phyloP scores from a whole-genome alignment of 2,797 vertebrate genomes.

The Brachyrhaphis roseni region DNA sequence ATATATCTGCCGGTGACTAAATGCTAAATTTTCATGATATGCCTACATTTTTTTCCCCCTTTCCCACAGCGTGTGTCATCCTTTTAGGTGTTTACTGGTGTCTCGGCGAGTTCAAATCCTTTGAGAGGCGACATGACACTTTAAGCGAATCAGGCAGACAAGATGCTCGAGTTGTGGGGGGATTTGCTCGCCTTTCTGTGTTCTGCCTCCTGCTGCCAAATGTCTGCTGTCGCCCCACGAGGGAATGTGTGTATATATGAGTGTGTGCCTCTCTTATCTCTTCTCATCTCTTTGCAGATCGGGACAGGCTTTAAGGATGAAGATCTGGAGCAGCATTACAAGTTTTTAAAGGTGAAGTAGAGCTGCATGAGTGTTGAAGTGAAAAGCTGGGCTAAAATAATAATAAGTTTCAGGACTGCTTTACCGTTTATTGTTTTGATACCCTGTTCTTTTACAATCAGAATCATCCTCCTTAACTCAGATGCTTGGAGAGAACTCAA shows the following conservation, averaged over 20 bases:
- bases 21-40: slow-evolving; percentile 49
- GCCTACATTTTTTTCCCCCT: not conserved
- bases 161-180: slow-evolving; percentile 32
- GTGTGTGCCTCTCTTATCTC: slow-evolving; percentile 35
- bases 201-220: slow-evolving; percentile 52
- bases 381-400: not conserved
- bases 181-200: slow-evolving; percentile 44
- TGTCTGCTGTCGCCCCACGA: slow-evolving; percentile 49
- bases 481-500: not conserved
- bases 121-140: slow-evolving; percentile 64
- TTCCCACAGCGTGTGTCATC: slow-evolving; percentile 35
- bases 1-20: slow-evolving; percentile 30
- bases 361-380: slow-evolving; percentile 7
- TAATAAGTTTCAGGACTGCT: slow-evolving; percentile 1
- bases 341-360: slow-evolving; percentile 85
- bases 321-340: slow-evolving; percentile 87
- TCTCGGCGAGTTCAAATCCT: slow-evolving; percentile 60
- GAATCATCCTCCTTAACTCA: not conserved
- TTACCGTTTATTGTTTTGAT: not conserved
- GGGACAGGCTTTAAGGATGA: slow-evolving; percentile 94
- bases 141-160: slow-evolving; percentile 62
- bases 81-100: slow-evolving; percentile 35
- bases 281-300: slow-evolving; percentile 78
- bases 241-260: slow-evolving; percentile 40
- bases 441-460: not conserved